A percentile compares a stretch with the other conserved stretches of the same genome.
Conservation (phyloP, 2,797 vertebrate species). For the Chelonia mydas region DNA sequence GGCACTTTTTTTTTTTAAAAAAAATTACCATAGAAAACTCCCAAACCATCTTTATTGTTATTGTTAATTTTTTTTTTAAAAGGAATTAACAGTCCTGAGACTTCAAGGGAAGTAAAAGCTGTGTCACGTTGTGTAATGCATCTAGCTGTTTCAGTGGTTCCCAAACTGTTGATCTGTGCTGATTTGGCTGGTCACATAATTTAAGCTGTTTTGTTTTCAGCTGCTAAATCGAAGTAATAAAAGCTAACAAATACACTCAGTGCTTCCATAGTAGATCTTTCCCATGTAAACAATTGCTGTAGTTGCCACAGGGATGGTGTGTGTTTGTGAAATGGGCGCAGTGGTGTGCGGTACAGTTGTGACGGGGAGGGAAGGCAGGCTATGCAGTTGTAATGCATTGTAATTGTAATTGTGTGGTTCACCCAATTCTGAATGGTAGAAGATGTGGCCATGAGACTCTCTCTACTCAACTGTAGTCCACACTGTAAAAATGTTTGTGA, state of each 20-base stretch:
- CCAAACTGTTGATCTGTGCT: slow-evolving; percentile 26
- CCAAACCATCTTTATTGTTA: not conserved
- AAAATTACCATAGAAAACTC: slow-evolving; percentile 1
- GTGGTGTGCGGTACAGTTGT: not conserved
- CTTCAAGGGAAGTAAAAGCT: slow-evolving; percentile 31
- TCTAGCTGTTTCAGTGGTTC: slow-evolving; percentile 53
- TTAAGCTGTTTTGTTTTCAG: slow-evolving; percentile 53
- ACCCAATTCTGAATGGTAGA: slow-evolving; percentile 14
- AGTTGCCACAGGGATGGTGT: not conserved
- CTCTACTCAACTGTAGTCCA: not conserved
- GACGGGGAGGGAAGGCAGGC: not conserved
- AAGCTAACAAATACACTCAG: slow-evolving; percentile 62
- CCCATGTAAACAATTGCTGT: slow-evolving; percentile 56
- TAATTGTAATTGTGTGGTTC: not conserved
- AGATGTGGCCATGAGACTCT: slow-evolving; percentile 16
- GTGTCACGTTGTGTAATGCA: not conserved
- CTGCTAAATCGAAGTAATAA: slow-evolving; percentile 35
- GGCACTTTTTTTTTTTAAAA: not conserved
- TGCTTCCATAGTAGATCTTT: slow-evolving; percentile 57
- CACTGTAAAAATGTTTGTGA: slow-evolving; percentile 4
- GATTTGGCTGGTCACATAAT: slow-evolving; percentile 65
- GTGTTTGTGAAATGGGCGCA: not conserved
- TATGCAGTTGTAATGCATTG: not conserved
- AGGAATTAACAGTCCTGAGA: not conserved
- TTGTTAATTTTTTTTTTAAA: not conserved